Base-by-base conservation (phyloP, 2,888 invertebrate species). In the Mimas tiliae region DNA sequence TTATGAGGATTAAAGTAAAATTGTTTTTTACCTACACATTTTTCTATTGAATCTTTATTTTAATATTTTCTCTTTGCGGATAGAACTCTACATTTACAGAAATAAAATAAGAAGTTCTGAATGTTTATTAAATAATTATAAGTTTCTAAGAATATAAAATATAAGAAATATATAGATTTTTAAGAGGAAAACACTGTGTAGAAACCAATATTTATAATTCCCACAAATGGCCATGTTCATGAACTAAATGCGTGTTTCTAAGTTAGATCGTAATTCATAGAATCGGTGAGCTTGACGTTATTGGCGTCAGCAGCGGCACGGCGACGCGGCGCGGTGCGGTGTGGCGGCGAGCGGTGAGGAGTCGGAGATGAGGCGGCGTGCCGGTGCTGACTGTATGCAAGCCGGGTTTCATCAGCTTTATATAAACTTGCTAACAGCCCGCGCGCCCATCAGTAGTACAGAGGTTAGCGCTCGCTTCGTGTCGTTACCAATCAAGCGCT, bases 381-480 rank as follows among this genome's bases (percentile, higher is more conserved):
- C 58, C 55, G 55, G 38, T 19, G 21, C 58, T 58, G 11, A 64
- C 42, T 64, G 14, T 48, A 62, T 65, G 51, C 50, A 67, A 67
- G 47, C 47, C n/a, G 47, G 63, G 45, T 65, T 63, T 52, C 67
- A 62, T 52, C 70, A 66, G 67, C 65, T 69, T 71, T 66, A 72
- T 74, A 76, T 75, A 77, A 75, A 72, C 68, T 67, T 65, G 67
- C 65, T 65, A 65, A 67, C 69, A 70, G 81, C 82, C 82, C 86
- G 86, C 87, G 86, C 88, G 87, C 82, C 83, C 75, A 82, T 85
- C 87, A 90, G 90, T 92, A 85, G 82, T 81, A 83, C 82, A 84
- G 81, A 83, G 85, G 86, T 82, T 82, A 78, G 85, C 86, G 85
- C 81, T 86, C 85, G 80, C 80, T 81, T 77, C 83, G 84, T 83